Base-by-base conservation (phyloP, 2,888 invertebrate species). In the Diplazon laetatorius region DNA sequence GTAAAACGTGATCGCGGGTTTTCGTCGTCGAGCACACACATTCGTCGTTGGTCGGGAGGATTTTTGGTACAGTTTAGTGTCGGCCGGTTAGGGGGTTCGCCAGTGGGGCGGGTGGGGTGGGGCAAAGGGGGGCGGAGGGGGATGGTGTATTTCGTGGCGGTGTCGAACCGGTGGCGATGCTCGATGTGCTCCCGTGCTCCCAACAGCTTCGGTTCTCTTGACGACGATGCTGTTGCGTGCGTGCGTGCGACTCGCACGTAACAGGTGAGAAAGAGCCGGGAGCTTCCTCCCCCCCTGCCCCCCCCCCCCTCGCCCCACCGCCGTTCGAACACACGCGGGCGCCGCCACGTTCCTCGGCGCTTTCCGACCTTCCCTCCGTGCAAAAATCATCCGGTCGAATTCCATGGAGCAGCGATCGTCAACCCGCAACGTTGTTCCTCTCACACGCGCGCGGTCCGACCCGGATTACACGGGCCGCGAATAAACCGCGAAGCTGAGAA, bases 341-440 rank as follows among this genome's bases (percentile, higher is more conserved):
- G 62, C 75, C 63, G 71, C 50, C 73, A 72, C 76, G 30, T 30
- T 52, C 55, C 42, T n/a, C 4, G 14, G n/a, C 30, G 86, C 85
- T 85, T 85, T 82, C 85, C 82, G 84, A 84, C 85, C 83, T 78
- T 80, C 82, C 86, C 42, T 42, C n/a, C 42, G 42, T 25, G 82
- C 87, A 87, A 88, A 88, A 88, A 88, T 88, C 87, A 88, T 88
- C 85, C 85, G 87, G 80, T 86, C 85, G 85, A 88, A 88, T 88
- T 88, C 88, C 88, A 86, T 86, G 30, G 30, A 88, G 85, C 88
- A 88, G 88, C 85, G 88, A 85, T 85, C 88, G 86, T 87, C 88
- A 87, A 87, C 84, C 79, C 82, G 78, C 59, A 72, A 39, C 10
- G 35, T 70, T 39, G 65, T 25, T 60, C 52, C 65, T 18, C 63